A percentile compares a stretch with the other conserved stretches of the same genome.
Conservation (phyloP, 23 tunicate species). For the Oikopleura vanhoeffeni region DNA sequence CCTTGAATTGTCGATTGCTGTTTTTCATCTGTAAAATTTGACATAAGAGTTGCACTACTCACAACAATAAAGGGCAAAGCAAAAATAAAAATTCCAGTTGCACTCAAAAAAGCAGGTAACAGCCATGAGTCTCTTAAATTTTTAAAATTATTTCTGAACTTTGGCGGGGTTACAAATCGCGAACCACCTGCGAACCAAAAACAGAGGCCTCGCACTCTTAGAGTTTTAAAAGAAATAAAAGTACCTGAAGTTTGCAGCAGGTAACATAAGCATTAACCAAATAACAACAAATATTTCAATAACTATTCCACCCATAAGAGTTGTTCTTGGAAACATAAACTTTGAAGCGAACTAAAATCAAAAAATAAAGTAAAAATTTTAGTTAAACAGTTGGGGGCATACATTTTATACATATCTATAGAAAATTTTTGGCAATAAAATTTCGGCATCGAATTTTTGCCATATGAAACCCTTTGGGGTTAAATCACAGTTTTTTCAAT, state of each 20-base stretch:
- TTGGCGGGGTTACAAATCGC: no score
- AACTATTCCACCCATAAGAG: neutral
- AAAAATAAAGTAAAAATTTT: no score
- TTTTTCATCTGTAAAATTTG: neutral
- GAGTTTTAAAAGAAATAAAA: no score
- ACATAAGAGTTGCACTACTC: neutral
- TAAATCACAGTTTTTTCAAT: no score
- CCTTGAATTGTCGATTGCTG: slow-evolving; percentile 12
- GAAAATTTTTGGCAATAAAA: no score
- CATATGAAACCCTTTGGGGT: no score
- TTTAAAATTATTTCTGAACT: neutral
- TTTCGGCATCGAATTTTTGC: no score
- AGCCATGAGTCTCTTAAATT: neutral
- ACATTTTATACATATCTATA: no score
- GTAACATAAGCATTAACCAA: neutral
- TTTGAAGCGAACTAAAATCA: neutral
- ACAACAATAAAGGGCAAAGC: neutral
- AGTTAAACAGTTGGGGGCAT: no score
- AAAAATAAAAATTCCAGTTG: neutral
- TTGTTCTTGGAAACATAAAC: neutral
- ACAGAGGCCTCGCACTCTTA: no score
- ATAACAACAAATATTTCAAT: neutral
- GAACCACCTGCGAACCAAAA: no score
- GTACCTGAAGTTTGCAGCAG: neutral
- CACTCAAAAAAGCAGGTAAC: neutral